Conservation (phyloP, 2,797 vertebrate species). For the Pangasius sanitwongsei region DNA sequence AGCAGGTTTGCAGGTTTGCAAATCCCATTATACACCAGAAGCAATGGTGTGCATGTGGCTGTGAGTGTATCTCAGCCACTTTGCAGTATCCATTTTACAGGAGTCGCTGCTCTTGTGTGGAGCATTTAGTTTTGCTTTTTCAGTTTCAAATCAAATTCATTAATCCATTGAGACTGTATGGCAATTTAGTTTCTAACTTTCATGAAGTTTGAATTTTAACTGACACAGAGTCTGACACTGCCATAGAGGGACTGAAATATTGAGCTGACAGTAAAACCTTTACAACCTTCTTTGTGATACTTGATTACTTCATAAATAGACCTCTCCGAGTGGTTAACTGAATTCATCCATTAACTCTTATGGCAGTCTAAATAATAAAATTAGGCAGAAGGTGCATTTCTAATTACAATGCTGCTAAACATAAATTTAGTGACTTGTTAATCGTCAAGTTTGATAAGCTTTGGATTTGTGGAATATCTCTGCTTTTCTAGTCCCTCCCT, state of each 20-base stretch:
- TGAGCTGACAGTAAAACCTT: background rate
- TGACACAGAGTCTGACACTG: no score
- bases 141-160: no score
- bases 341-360: background rate
- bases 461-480: background rate
- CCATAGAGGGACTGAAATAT: background rate
- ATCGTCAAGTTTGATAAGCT: background rate
- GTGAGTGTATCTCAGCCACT: background rate
- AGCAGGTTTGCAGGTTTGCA: background rate
- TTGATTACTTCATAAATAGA: background rate
- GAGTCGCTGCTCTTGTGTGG: background rate
- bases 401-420: background rate
- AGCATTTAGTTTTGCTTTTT: background rate
- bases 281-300: background rate
- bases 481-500: constrained; percentile 80
- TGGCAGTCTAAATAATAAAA: background rate
- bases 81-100: background rate
- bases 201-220: no score
- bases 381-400: background rate
- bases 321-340: background rate
- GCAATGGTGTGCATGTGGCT: background rate
- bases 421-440: background rate
- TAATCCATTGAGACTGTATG: no score
- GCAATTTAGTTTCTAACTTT: no score
- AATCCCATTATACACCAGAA: background rate